These are phyloP conservation scores for Protobothrops mucrosquamatus DNA, from an alignment of 2,113 vertebrate species.

Conservation along the genomic window DNA sequence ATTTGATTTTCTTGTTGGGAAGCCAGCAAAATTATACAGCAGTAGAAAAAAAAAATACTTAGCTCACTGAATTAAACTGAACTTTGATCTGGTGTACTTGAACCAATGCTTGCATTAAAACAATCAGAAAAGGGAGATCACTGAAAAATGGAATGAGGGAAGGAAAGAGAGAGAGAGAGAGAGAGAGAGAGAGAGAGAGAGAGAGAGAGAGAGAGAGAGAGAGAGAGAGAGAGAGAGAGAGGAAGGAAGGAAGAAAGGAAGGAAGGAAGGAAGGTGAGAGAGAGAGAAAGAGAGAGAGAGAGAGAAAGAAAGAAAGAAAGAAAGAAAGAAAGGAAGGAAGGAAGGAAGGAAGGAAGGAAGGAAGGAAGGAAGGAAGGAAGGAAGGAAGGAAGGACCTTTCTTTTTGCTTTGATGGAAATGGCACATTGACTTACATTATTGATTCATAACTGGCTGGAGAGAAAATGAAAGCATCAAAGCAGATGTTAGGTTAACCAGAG, in stretches of 20 bases:
- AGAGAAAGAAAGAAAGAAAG: background rate
- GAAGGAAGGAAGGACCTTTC: background rate
- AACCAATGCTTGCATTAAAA: background rate
- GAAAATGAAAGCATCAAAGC: background rate
- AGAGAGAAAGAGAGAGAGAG: background rate
- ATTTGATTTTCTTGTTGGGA: background rate
- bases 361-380: too few relatives aligned
- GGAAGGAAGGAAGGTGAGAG: too few relatives aligned
- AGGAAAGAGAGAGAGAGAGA: accelerated
- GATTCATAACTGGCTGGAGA: accelerated
- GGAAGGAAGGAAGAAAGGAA: background rate
- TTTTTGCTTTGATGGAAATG: background rate
- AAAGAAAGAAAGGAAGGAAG: background rate
- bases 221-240: background rate
- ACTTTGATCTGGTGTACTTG: background rate
- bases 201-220: accelerated
- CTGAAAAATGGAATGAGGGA: background rate
- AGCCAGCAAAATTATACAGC: background rate
- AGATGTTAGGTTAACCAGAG: background rate
- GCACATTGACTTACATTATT: background rate
- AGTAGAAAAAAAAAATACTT: background rate
- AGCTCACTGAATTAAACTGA: background rate
- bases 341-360: too few relatives aligned
- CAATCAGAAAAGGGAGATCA: background rate
- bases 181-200: background rate